Evolutionary conservation across 2,113 vertebrate genomes (phyloP), one percentile per base, ranked within the genome.

Genomic region (Dissostichus mawsoni): DNA sequence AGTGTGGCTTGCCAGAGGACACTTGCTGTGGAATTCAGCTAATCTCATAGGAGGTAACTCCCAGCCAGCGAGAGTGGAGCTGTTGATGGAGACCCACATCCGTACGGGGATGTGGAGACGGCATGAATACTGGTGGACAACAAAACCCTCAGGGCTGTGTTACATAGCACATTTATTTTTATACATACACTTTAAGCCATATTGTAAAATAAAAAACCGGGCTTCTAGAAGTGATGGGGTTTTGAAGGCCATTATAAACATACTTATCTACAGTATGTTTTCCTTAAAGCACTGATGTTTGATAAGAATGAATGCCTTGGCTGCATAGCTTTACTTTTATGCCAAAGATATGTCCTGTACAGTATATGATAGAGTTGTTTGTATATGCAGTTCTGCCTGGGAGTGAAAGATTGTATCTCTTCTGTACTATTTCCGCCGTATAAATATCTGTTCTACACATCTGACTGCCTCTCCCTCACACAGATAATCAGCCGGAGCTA

Each of bases 281-380:
- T 96, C 94, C 92, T 96, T 93, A 96, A 97, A 95, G 97, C 98
- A 99, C 98, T 98, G 98, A 98, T 96, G 94, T 94, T 94, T 94
- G 94, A 91, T 96, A 92, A 92, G 86, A 91, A 84, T 87, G 82
- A 87, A 93, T 88, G 89, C 80, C 76, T 85, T 87, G 83, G 87
- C 85, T 92, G 86, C 85, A 88, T 78, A 74, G 86, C 65, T 87
- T 82, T 74, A 69, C 77, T 83, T 69, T 69, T 83, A 77, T 79
- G 91, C 90, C 90, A 91, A 91, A 90, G 82, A 90, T 73, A 76
- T 86, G 87, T 88, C 85, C 61, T 84, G 51, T 85, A 74, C 45
- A 75, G 69, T 81, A 77, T 74, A 78, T 68, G 78, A 89, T 80
- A 72, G 80, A 84, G 78, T 78, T 33, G n/a, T 88, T 74, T 86